A percentile compares a stretch with the other conserved stretches of the same genome.
phyloP scores from a whole-genome alignment of 2,888 invertebrate genomes.

The Xestobium rufovillosum region DNA sequence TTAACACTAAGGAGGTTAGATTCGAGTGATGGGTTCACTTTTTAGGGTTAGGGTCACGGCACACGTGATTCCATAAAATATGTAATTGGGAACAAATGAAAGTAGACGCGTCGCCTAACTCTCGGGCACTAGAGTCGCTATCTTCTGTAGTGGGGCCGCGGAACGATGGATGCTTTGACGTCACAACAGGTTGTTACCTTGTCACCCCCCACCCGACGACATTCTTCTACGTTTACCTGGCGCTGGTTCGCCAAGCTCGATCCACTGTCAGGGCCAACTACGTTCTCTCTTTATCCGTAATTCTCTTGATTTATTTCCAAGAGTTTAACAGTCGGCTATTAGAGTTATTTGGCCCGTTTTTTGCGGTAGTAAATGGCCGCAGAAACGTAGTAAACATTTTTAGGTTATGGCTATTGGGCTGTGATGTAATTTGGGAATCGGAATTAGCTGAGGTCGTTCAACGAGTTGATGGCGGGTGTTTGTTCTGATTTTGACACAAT shows the following conservation, averaged over 20 bases:
- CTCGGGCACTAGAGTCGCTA: constrained; percentile 28
- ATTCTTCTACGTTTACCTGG: constrained; percentile 40
- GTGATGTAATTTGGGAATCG: too few relatives aligned
- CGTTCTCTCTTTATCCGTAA: constrained; percentile 28
- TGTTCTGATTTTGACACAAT: too few relatives aligned
- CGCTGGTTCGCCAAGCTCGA: constrained; percentile 26
- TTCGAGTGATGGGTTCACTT: constrained; percentile 5
- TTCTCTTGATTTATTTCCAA: too few relatives aligned
- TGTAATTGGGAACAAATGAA: constrained; percentile 35
- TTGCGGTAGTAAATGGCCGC: too few relatives aligned
- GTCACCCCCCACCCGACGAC: constrained; percentile 29
- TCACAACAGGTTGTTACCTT: constrained; percentile 45
- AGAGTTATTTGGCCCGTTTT: too few relatives aligned
- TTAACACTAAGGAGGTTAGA: constrained; percentile 14
- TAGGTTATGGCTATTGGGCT: too few relatives aligned
- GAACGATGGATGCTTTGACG: constrained; percentile 34
- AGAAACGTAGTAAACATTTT: too few relatives aligned
- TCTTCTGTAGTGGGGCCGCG: constrained; percentile 29
- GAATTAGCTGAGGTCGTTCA: too few relatives aligned
- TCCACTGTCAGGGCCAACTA: constrained; percentile 44
- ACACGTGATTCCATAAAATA: constrained; percentile 32
- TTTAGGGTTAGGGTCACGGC: too few relatives aligned
- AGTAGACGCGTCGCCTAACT: constrained; percentile 22
- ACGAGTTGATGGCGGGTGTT: too few relatives aligned
- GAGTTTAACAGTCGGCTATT: too few relatives aligned